Percentiles rank a stretch among this genome's conserved stretches.
These are phyloP conservation scores for Drosophila melanica DNA, from an alignment of 1,140 invertebrate genomes.

Conservation along the genomic window DNA sequence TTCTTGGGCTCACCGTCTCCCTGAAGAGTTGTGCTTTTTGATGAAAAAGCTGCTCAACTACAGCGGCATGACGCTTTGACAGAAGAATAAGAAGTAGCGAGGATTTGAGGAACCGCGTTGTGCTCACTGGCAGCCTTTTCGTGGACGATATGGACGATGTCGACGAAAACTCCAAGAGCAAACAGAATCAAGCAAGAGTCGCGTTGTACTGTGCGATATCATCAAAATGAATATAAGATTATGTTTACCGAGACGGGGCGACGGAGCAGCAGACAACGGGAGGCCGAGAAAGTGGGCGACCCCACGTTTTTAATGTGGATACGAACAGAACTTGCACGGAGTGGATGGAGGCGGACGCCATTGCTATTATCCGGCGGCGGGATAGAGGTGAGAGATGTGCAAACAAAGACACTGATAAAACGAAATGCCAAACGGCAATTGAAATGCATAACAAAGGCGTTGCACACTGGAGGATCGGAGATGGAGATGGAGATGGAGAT, in stretches of 20 bases:
- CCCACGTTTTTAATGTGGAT: not conserved
- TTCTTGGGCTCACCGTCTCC: conserved; percentile 13
- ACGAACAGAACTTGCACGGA: too few relatives aligned
- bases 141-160: conserved; percentile 16
- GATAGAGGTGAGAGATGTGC: conserved; percentile 59
- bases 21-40: conserved; percentile 73
- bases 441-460: conserved; percentile 74
- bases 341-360: conserved; percentile 1
- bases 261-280: not conserved
- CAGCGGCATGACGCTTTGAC: conserved; percentile 32
- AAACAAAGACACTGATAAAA: conserved; percentile 80
- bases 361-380: conserved; percentile 47
- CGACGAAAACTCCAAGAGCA: conserved; percentile 42
- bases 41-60: conserved; percentile 69
- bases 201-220: conserved; percentile 53
- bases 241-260: conserved; percentile 58
- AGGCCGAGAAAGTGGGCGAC: not conserved
- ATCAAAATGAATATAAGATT: conserved; percentile 81
- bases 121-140: conserved; percentile 42
- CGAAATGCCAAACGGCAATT: conserved; percentile 80
- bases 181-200: conserved; percentile 62
- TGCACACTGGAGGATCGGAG: conserved; percentile 25
- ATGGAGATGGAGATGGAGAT: not conserved
- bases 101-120: conserved; percentile 11
- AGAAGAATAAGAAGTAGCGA: conserved; percentile 15